Conservation (phyloP, 2,113 vertebrate genomes). For the Vanacampus margaritifer region DNA sequence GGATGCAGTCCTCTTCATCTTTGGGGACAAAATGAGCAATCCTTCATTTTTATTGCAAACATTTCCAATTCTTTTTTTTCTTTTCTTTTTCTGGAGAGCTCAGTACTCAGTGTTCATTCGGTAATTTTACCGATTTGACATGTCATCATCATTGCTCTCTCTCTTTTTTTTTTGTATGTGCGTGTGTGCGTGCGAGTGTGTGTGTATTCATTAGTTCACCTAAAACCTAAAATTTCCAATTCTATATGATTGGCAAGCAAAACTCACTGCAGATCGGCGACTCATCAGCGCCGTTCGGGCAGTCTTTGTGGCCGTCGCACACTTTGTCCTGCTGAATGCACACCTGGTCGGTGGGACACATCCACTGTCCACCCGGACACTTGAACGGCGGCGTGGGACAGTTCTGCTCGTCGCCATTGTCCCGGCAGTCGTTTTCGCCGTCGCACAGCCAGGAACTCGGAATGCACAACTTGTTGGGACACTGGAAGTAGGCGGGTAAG, state of each 20-base stretch:
- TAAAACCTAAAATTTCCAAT: too few relatives aligned
- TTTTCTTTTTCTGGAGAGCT: too few relatives aligned
- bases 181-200: too few relatives aligned
- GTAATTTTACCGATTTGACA: too few relatives aligned
- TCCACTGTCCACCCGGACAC: constrained; percentile 64
- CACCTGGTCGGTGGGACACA: constrained; percentile 56
- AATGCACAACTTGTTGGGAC: constrained; percentile 63
- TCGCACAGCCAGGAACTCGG: constrained; percentile 61
- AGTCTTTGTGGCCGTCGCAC: constrained; percentile 64
- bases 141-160: too few relatives aligned
- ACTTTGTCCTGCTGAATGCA: constrained; percentile 62
- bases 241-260: not conserved
- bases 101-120: too few relatives aligned
- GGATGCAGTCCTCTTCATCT: constrained; percentile 65
- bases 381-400: constrained; percentile 65
- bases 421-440: constrained; percentile 66
- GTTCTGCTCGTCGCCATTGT: constrained; percentile 68
- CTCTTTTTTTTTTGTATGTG: too few relatives aligned
- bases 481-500: constrained; percentile 50
- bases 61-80: too few relatives aligned
- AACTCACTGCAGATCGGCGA: constrained; percentile 70
- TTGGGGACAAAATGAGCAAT: not conserved
- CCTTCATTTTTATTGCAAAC: too few relatives aligned
- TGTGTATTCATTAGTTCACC: too few relatives aligned
- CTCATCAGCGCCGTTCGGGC: constrained; percentile 68